Evolutionary conservation across 2,797 vertebrate species (phyloP), one percentile per base, ranked within the genome.

Genomic region (Rhynchotus rufescens): DNA sequence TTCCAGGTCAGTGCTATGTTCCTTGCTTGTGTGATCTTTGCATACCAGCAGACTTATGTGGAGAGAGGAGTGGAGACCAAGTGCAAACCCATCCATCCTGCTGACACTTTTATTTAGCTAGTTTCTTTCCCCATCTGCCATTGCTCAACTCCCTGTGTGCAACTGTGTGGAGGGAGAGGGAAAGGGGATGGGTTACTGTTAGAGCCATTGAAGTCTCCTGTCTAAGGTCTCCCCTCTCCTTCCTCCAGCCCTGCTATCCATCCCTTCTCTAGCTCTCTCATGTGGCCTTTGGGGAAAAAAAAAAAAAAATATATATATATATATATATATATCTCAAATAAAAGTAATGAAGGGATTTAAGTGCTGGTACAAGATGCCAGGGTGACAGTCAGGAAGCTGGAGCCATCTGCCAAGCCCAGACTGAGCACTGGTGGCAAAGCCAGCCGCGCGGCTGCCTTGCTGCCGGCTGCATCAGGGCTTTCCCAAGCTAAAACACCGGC

Each of bases 91-190:
- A 85, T 95, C 40, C 49, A 89, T 91, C 74, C 74, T 89, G 60
- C 80, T 94, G 91, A 93, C 75, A 82, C 64, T 86, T 95, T 68
- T 86, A 88, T 91, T 94, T 88, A 87, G 84, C 79, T 88, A 3
- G 80, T 93, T 93, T 86, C 80, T 93, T 91, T 91, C 28, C 21
- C 40, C 66, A 81, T 76, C 64, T 86, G 85, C 76, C 69, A 90
- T 47, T 69, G 45, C 61, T 84, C 65, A 61, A 13, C 34, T 75
- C 25, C 52, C 44, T 80, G 2, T 44, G 17, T 74, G 38, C 42
- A 7, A 51, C 38, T n/a, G 6, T 36, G 30, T 65, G 72, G 12
- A 88, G 30, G 17, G 34, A 87, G 34, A 13, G 8, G 34, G 11
- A 89, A 83, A 87, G 17, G 3, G 6, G 21, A 11, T 56, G 51